Evolutionary conservation across 2,888 invertebrate genomes (phyloP).

Genomic region (Polyommatus icarus): DNA sequence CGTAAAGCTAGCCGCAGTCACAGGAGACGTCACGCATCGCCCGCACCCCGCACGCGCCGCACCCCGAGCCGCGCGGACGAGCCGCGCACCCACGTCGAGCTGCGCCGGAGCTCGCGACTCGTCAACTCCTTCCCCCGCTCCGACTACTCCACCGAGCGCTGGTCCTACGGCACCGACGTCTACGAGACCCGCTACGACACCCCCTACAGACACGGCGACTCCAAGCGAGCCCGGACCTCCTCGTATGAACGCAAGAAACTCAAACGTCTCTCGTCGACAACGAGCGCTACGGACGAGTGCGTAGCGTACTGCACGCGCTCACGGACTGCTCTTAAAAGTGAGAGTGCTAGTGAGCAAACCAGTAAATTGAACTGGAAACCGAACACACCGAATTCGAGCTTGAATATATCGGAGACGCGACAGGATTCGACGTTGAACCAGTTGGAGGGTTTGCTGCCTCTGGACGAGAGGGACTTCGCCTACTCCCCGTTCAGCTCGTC

Average conservation of each 20-base stretch:
- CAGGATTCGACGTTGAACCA: constrained; percentile 49
- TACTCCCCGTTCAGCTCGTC: constrained; percentile 77
- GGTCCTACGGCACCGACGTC: constrained; percentile 78
- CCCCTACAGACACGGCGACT: constrained; percentile 62
- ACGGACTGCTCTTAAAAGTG: constrained; percentile 72
- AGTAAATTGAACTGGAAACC: constrained; percentile 54
- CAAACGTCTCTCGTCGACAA: constrained; percentile 55
- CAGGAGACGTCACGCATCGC: constrained; percentile 68
- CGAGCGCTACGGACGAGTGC: constrained; percentile 62
- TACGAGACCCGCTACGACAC: constrained; percentile 76
- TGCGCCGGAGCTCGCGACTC: constrained; percentile 76
- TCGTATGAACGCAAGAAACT: constrained; percentile 73
- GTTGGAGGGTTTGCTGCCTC: constrained; percentile 68
- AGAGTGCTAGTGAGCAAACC: constrained; percentile 69
- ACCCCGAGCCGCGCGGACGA: constrained; percentile 61
- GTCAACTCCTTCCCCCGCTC: constrained; percentile 70
- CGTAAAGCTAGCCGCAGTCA: constrained; percentile 71
- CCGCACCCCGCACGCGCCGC: constrained; percentile 62
- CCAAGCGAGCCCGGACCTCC: constrained; percentile 64
- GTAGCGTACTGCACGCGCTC: constrained; percentile 75
- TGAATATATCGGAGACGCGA: constrained; percentile 53
- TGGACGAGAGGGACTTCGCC: constrained; percentile 76
- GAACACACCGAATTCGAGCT: constrained; percentile 51
- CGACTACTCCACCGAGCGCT: constrained; percentile 81
- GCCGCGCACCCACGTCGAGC: constrained; percentile 62